A percentile compares a stretch with the other conserved stretches of the same genome.
Evolutionary conservation across 2,113 vertebrate genomes (phyloP).

Genomic region (Aptenodytes patagonicus): DNA sequence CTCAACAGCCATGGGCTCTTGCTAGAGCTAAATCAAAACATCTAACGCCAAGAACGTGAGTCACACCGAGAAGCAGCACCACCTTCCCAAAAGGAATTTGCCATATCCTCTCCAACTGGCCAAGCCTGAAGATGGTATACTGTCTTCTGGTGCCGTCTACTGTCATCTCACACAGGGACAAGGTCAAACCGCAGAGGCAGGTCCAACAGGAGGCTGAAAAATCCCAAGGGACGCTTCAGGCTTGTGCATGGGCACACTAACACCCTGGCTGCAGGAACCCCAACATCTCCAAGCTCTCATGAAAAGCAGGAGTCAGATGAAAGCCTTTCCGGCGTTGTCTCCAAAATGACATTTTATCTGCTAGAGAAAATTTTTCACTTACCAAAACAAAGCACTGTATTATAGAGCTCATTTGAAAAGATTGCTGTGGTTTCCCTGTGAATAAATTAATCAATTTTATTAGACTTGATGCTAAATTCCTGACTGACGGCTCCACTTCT

Average conservation of each 20-base stretch:
- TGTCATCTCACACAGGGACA: neutral
- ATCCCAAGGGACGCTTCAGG: neutral
- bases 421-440: neutral
- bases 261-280: neutral
- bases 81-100: neutral
- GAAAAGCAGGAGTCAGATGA: neutral
- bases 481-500: neutral
- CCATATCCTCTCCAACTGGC: neutral
- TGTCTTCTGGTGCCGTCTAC: neutral
- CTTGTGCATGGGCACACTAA: neutral
- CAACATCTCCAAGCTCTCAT: neutral
- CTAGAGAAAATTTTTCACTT: neutral
- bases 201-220: neutral
- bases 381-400: neutral
- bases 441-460: neutral
- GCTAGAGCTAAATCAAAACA: neutral
- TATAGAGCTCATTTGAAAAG: neutral
- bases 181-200: neutral
- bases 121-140: neutral
- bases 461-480: neutral
- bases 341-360: neutral
- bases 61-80: neutral
- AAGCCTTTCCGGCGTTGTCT: neutral
- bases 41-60: rapidly evolving
- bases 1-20: neutral